These are phyloP conservation scores for Drosophila nikananu DNA, from an alignment of 1,140 invertebrate genomes.

Conservation along the genomic window DNA sequence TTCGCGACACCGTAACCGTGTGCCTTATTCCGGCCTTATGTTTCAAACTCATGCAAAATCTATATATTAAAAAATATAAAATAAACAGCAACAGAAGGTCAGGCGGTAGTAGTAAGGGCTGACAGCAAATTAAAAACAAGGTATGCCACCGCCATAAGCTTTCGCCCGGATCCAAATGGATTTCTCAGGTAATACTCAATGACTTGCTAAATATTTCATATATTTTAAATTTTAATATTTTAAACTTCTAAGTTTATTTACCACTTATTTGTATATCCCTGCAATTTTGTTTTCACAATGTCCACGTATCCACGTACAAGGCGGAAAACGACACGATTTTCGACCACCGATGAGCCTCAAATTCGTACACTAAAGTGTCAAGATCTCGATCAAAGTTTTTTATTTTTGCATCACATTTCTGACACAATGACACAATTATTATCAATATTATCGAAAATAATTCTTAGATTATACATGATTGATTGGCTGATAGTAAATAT, in stretches of 20 bases:
- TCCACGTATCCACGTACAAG: too few relatives aligned
- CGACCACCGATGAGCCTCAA: neutral
- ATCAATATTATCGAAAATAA: too few relatives aligned
- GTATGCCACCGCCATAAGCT: neutral
- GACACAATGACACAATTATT: too few relatives aligned
- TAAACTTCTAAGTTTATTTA: neutral
- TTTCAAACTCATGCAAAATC: conserved; percentile 53
- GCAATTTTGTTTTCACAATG: neutral
- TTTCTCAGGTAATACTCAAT: conserved; percentile 3
- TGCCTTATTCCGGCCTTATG: conserved; percentile 82
- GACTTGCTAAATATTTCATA: neutral
- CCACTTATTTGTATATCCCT: neutral
- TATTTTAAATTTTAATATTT: too few relatives aligned
- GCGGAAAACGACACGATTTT: too few relatives aligned
- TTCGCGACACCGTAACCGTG: conserved; percentile 63
- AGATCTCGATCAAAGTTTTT: too few relatives aligned
- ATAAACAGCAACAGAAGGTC: neutral
- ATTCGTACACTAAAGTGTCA: neutral
- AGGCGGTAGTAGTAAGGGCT: neutral
- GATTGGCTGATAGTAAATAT: too few relatives aligned
- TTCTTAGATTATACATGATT: too few relatives aligned
- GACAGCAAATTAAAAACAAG: neutral
- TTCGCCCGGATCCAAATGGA: neutral
- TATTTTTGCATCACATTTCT: too few relatives aligned
- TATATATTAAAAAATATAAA: conserved; percentile 1